These are phyloP conservation scores for Gonioctena quinquepunctata DNA, from an alignment of 1,140 invertebrate species.

Conservation along the genomic window DNA sequence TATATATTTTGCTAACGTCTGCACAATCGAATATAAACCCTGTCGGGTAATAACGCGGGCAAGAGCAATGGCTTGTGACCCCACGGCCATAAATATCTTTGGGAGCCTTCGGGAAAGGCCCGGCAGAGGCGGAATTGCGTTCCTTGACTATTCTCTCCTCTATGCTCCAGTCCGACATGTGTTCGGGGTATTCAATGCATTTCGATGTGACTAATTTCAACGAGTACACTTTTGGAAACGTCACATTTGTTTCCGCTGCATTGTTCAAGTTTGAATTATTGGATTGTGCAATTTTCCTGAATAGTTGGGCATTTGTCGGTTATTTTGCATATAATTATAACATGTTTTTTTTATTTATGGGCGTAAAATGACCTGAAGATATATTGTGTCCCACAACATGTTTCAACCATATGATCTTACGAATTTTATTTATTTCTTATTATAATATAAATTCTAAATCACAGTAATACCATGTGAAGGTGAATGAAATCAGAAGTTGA, in stretches of 20 bases:
- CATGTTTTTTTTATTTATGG: no score
- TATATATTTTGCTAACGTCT: constrained; percentile 50
- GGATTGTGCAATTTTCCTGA: constrained; percentile 3
- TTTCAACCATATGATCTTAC: no score
- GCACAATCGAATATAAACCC: constrained; percentile 55
- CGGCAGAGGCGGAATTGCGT: constrained; percentile 28
- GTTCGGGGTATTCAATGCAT: constrained; percentile 4
- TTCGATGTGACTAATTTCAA: constrained; percentile 11
- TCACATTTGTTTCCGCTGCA: constrained; percentile 11
- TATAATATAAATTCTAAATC: no score
- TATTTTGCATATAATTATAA: no score
- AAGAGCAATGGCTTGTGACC: constrained; percentile 56
- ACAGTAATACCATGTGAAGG: no score
- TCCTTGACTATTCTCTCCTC: neutral
- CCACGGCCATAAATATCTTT: constrained; percentile 54
- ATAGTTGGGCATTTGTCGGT: neutral
- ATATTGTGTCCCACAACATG: no score
- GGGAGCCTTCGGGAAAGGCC: constrained; percentile 33
- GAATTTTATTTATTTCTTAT: no score
- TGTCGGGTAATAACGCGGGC: constrained; percentile 54
- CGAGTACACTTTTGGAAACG: constrained; percentile 2
- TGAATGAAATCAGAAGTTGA: no score
- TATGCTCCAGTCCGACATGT: neutral
- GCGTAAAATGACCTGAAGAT: no score
- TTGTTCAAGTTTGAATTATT: constrained; percentile 9